phyloP scores from a whole-genome alignment of 1,140 invertebrate genomes.

The Mya arenaria region DNA sequence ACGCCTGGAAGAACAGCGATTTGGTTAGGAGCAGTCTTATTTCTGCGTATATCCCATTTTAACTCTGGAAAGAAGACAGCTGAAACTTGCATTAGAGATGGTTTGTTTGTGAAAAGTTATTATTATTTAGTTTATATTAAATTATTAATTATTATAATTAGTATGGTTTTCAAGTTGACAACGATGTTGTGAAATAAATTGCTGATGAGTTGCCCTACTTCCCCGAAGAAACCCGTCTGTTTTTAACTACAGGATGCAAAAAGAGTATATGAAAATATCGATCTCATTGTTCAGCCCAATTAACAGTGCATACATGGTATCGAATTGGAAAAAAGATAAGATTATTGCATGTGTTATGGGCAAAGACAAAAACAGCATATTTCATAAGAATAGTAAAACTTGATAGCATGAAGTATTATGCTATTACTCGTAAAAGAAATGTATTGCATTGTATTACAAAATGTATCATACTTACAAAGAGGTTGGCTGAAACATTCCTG shows the following conservation, averaged over 20 bases:
- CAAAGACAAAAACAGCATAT: too few species aligned
- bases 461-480: too few species aligned
- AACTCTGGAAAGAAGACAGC: conserved; percentile 94
- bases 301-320: too few species aligned
- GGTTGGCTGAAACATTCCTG: too few species aligned
- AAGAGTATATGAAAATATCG: conserved; percentile 66
- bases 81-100: conserved; percentile 85
- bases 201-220: conserved; percentile 57
- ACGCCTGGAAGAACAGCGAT: conserved; percentile 78
- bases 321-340: too few species aligned
- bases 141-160: too few species aligned
- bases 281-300: conserved; percentile 59
- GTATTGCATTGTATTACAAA: too few species aligned
- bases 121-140: too few species aligned
- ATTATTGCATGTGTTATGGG: too few species aligned
- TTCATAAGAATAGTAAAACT: too few species aligned
- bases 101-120: conserved; percentile 69
- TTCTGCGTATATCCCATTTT: conserved; percentile 97
- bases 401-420: too few species aligned
- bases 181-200: conserved; percentile 52
- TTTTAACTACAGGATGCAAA: conserved; percentile 69
- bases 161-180: conserved; percentile 3
- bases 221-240: conserved; percentile 52
- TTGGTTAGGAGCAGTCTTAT: conserved; percentile 92
- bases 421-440: too few species aligned